Conservation (phyloP, 1,140 invertebrate genomes). For the Xylocopa sonorina region DNA sequence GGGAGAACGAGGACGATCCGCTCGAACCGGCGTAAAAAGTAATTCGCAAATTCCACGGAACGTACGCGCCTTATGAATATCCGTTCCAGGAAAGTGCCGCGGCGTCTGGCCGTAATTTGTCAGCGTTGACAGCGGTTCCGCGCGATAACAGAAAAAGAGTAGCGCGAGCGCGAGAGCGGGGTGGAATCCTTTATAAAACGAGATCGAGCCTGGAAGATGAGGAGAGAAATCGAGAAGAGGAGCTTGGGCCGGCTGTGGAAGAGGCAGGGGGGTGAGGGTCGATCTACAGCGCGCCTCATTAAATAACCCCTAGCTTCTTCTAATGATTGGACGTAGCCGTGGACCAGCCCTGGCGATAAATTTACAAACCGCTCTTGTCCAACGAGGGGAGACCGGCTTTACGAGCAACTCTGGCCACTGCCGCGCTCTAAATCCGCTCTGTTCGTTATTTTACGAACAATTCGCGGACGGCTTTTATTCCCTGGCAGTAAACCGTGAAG, state of each 20-base stretch:
- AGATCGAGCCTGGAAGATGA: constrained; percentile 6
- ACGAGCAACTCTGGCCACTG: constrained; percentile 12
- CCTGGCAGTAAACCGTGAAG: neutral
- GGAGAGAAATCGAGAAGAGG: neutral
- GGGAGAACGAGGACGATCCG: neutral
- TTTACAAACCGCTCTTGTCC: constrained; percentile 43
- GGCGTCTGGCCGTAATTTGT: constrained; percentile 56
- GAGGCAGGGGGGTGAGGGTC: neutral
- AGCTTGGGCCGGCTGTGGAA: neutral
- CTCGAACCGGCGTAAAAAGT: constrained; percentile 34
- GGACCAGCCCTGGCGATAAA: constrained; percentile 48
- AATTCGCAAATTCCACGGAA: constrained; percentile 41
- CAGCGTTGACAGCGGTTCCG: constrained; percentile 61
- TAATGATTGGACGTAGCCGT: constrained; percentile 54
- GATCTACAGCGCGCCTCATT: constrained; percentile 60
- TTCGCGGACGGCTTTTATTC: constrained; percentile 17
- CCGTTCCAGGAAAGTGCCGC: constrained; percentile 51
- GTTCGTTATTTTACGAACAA: neutral
- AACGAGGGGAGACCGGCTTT: constrained; percentile 26
- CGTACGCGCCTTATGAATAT: constrained; percentile 48
- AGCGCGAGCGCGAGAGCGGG: neutral
- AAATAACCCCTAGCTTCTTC: constrained; percentile 52
- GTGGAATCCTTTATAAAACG: constrained; percentile 24
- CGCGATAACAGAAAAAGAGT: constrained; percentile 55
- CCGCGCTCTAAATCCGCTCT: constrained; percentile 2